Conservation (phyloP, 2,888 invertebrate genomes). For the Uloborus plumipes region DNA sequence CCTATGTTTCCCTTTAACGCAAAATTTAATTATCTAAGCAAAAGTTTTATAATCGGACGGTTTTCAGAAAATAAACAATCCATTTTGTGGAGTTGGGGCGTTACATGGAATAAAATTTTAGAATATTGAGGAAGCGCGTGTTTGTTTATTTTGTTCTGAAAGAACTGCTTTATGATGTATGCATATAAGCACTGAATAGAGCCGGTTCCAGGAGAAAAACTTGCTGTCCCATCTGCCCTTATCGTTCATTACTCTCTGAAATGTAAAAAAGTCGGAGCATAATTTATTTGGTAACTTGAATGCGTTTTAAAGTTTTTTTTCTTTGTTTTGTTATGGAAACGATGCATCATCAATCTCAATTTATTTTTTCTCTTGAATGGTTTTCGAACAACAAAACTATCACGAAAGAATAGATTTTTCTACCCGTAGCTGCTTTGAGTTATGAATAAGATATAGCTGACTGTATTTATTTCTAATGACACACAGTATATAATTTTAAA, state of each 20-base stretch:
- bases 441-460: constrained; percentile 51
- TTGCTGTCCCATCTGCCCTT: constrained; percentile 26
- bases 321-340: constrained; percentile 15
- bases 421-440: constrained; percentile 21
- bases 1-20: constrained; percentile 18
- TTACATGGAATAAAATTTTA: constrained; percentile 1
- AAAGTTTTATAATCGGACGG: constrained; percentile 11
- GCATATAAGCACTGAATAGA: constrained; percentile 23
- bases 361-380: constrained; percentile 43
- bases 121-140: constrained; percentile 5
- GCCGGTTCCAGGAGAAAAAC: constrained; percentile 13
- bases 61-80: constrained; percentile 18
- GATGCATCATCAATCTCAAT: constrained; percentile 58
- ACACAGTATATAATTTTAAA: too few relatives aligned
- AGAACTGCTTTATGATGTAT: constrained; percentile 36
- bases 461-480: background rate
- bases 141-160: constrained; percentile 26
- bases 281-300: constrained; percentile 51
- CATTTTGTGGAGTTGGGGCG: background rate
- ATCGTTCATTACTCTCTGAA: constrained; percentile 32
- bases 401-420: constrained; percentile 24
- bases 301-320: constrained; percentile 47
- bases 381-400: constrained; percentile 35
- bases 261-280: constrained; percentile 30
- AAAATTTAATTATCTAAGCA: constrained; percentile 28